Percentiles rank a stretch among this genome's conserved stretches.
phyloP scores from a whole-genome alignment of 2,113 vertebrate genomes.

The Trematocara stigmaticum region DNA sequence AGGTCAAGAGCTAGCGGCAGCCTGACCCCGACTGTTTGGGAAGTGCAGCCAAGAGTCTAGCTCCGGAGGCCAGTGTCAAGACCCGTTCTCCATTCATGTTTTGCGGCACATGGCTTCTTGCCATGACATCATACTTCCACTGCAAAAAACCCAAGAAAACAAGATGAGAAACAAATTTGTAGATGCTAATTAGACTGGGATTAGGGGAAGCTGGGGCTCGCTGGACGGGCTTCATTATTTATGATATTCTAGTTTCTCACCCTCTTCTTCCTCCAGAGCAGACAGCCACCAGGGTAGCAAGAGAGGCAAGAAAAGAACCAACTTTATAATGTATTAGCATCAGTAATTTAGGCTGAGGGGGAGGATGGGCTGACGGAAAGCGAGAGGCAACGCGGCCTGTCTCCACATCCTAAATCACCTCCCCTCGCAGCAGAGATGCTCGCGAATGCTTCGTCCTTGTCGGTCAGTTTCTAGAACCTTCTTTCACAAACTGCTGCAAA shows the following conservation, averaged over 20 bases:
- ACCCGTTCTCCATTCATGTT: slow-evolving; percentile 37
- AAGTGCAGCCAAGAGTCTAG: slow-evolving; percentile 38
- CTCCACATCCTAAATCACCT: slow-evolving; percentile 22
- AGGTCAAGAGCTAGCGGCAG: not conserved
- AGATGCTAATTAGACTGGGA: slow-evolving; percentile 64
- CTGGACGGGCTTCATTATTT: slow-evolving; percentile 58
- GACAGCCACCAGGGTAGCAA: slow-evolving; percentile 13
- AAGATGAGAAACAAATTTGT: slow-evolving; percentile 55
- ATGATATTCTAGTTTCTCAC: slow-evolving; percentile 41
- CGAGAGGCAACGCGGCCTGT: not conserved
- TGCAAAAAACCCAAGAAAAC: slow-evolving; percentile 3
- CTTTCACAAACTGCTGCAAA: not conserved
- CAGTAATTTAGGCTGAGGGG: slow-evolving; percentile 45
- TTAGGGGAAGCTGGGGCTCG: not conserved
- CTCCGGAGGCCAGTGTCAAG: slow-evolving; percentile 20
- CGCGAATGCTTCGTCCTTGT: not conserved
- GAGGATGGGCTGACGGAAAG: slow-evolving; percentile 17
- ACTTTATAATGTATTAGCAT: slow-evolving; percentile 56
- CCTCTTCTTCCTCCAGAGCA: slow-evolving; percentile 12
- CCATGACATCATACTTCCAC: slow-evolving; percentile 34
- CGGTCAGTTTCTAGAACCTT: not conserved
- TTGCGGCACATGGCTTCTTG: slow-evolving; percentile 22
- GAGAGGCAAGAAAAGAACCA: slow-evolving; percentile 9
- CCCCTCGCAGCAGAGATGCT: not conserved
- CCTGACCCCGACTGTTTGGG: not conserved